phyloP scores from a whole-genome alignment of 2,797 vertebrate species.

The Manis crassicaudata region DNA sequence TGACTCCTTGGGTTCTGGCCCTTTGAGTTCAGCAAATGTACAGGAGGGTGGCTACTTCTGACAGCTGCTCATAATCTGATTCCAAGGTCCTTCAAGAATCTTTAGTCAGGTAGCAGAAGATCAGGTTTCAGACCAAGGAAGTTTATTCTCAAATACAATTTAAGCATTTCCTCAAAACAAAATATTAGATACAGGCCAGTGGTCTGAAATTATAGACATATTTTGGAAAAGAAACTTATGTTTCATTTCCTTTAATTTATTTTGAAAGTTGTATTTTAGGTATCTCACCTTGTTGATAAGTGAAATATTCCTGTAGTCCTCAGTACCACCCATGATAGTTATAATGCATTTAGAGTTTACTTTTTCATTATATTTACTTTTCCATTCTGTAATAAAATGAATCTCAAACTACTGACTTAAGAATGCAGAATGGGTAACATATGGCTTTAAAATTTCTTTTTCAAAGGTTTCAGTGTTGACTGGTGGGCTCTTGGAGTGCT shows the following conservation, averaged over 20 bases:
- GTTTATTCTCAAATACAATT: conserved; percentile 6
- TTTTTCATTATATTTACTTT: conserved; percentile 39
- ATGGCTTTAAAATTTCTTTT: conserved; percentile 25
- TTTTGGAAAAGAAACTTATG: not conserved
- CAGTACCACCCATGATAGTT: not conserved
- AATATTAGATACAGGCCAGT: not conserved
- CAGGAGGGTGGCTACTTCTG: not conserved
- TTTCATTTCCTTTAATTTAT: conserved; percentile 20
- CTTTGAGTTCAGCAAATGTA: not conserved
- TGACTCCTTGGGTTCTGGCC: not conserved
- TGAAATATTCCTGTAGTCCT: not conserved
- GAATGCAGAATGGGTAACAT: not conserved
- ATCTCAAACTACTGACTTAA: not conserved
- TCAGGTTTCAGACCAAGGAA: not conserved
- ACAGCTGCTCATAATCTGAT: not conserved
- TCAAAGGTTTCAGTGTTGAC: conserved; percentile 96
- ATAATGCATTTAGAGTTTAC: conserved; percentile 26
- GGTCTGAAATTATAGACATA: conserved; percentile 31
- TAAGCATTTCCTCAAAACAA: conserved; percentile 25
- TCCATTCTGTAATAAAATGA: conserved; percentile 24
- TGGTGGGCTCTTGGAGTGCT: conserved; percentile 99
- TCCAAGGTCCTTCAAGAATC: not conserved
- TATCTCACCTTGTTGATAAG: not conserved
- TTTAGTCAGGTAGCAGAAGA: conserved; percentile 6
- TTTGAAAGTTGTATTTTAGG: not conserved